Percentiles rank a stretch among this genome's conserved stretches.
phyloP scores from a whole-genome alignment of 2,888 invertebrate species.

The Callinectes sapidus region DNA sequence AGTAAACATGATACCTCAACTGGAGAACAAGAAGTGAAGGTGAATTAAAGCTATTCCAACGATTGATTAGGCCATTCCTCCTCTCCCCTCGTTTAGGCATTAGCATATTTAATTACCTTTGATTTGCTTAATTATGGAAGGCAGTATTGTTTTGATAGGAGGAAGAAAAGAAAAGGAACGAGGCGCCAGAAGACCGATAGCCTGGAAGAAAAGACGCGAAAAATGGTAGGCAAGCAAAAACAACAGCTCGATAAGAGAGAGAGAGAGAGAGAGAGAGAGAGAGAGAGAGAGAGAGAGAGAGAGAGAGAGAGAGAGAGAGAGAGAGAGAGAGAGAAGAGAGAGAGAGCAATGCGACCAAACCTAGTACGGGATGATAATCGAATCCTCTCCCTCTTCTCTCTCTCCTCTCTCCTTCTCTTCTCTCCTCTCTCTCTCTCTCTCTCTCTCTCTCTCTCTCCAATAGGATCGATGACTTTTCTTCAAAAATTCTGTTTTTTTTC shows the following conservation, averaged over 20 bases:
- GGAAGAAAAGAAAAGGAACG: background rate
- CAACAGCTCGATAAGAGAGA: background rate
- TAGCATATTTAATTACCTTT: background rate
- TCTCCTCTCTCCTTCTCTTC: background rate
- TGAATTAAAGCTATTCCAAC: background rate
- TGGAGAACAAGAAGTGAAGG: background rate
- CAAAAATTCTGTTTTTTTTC: background rate
- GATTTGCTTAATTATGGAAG: background rate
- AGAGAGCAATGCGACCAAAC: background rate
- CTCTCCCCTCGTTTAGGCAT: background rate
- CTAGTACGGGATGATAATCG: background rate
- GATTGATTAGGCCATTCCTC: background rate
- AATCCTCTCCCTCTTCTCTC: too few relatives aligned
- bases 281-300: slow-evolving; percentile 17
- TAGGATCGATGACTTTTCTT: background rate
- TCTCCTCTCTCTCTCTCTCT: background rate
- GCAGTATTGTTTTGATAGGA: background rate
- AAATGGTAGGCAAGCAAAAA: background rate
- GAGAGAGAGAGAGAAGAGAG: slow-evolving; percentile 15
- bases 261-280: background rate
- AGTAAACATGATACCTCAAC: background rate
- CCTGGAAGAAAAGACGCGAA: background rate
- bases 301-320: slow-evolving; percentile 13
- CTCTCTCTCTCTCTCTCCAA: background rate
- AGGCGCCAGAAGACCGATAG: background rate